Evolutionary conservation across 2,888 invertebrate genomes (phyloP).

Genomic region (Agelastica alni): DNA sequence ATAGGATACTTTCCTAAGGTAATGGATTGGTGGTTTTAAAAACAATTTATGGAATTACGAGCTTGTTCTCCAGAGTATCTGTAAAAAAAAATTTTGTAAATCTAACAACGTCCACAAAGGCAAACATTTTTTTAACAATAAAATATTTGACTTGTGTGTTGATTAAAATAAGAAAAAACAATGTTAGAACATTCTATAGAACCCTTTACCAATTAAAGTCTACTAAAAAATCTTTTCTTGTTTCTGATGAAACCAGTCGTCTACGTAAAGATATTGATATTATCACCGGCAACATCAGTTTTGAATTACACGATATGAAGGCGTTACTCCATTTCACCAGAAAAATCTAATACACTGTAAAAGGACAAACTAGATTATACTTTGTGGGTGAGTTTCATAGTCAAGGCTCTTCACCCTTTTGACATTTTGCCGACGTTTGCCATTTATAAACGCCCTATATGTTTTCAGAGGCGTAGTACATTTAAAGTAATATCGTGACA

Average conservation of each 20-base stretch:
- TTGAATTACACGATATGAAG: slow-evolving; percentile 19
- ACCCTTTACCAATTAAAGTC: no score
- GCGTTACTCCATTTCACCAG: slow-evolving; percentile 15
- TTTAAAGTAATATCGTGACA: background rate
- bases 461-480: background rate
- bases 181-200: no score
- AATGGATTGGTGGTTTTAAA: no score
- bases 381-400: slow-evolving; percentile 19
- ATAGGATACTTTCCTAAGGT: no score
- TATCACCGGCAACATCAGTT: slow-evolving; percentile 16
- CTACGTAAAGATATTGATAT: slow-evolving; percentile 8
- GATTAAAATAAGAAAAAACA: no score
- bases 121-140: no score
- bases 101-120: no score
- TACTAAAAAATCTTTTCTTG: no score
- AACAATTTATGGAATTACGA: no score
- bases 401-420: slow-evolving; percentile 22
- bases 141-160: no score
- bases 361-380: slow-evolving; percentile 23
- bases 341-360: slow-evolving; percentile 20
- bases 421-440: slow-evolving; percentile 22
- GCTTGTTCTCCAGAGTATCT: no score
- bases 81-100: no score
- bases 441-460: slow-evolving; percentile 25
- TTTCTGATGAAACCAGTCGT: slow-evolving; percentile 3